phyloP scores from a whole-genome alignment of 30 jellyfish, hydroid and myxozoan species.

The Aurelia coerulea region DNA sequence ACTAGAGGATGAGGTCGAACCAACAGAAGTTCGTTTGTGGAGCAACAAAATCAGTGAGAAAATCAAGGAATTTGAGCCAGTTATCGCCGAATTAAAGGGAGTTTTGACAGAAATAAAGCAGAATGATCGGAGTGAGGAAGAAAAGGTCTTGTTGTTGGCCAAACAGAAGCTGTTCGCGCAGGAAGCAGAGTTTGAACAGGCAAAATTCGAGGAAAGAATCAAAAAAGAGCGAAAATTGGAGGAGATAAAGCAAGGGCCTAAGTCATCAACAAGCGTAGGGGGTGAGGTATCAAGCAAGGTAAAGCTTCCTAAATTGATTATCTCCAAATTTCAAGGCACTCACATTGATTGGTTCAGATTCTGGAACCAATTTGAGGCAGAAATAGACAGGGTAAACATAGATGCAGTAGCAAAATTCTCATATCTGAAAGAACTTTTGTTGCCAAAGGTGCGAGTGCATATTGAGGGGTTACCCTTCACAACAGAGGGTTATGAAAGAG shows the following conservation, averaged over 20 bases:
- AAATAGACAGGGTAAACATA: too few species aligned
- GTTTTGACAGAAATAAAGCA: constrained; percentile 1
- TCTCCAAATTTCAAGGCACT: constrained; percentile 62
- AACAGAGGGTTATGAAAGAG: constrained; percentile 83
- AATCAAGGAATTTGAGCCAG: too few species aligned
- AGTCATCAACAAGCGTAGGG: constrained; percentile 23
- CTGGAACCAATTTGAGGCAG: too few species aligned
- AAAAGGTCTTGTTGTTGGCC: constrained; percentile 10
- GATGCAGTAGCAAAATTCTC: too few species aligned
- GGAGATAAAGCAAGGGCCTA: constrained; percentile 42
- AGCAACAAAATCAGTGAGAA: too few species aligned
- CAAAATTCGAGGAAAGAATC: too few species aligned
- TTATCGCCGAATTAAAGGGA: too few species aligned
- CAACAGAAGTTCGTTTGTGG: too few species aligned
- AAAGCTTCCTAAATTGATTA: constrained; percentile 51
- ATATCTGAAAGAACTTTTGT: constrained; percentile 59
- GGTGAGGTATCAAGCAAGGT: constrained; percentile 39
- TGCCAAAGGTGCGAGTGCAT: constrained; percentile 55
- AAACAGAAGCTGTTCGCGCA: constrained; percentile 25
- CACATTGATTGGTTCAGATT: too few species aligned
- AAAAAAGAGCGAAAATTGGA: constrained; percentile 38
- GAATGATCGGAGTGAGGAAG: constrained; percentile 4
- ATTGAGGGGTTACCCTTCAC: constrained; percentile 70
- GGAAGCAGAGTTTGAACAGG: too few species aligned
- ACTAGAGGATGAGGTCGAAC: too few species aligned